phyloP scores from a whole-genome alignment of 2,888 invertebrate species.

The Cephus spinipes region DNA sequence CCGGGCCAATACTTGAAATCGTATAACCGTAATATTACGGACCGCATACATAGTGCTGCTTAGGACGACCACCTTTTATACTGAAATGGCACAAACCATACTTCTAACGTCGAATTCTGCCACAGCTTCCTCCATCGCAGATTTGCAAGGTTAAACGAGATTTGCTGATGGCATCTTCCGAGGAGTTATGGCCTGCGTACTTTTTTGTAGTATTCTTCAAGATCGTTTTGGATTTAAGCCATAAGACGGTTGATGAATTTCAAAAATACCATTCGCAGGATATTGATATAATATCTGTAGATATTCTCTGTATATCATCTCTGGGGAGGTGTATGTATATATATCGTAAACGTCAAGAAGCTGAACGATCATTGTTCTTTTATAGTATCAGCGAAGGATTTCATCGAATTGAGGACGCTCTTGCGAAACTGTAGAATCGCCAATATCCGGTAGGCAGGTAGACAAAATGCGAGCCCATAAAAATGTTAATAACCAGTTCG shows the following conservation, averaged over 20 bases:
- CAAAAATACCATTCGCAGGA: background rate
- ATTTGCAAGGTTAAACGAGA: background rate
- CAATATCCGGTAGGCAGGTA: slow-evolving; percentile 3
- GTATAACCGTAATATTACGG: slow-evolving; percentile 2
- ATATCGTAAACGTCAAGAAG: background rate
- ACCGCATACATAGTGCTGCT: slow-evolving; percentile 5
- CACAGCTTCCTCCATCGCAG: background rate
- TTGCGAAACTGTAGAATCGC: background rate
- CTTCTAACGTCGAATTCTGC: background rate
- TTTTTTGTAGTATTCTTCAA: background rate
- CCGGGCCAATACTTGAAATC: slow-evolving; percentile 5
- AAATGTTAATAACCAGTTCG: slow-evolving; percentile 4
- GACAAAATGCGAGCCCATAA: slow-evolving; percentile 7
- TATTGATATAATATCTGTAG: background rate
- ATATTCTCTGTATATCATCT: background rate
- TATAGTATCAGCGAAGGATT: background rate
- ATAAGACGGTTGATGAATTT: background rate
- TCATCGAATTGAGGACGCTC: background rate
- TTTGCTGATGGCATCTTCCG: background rate
- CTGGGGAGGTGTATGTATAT: background rate
- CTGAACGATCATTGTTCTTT: background rate
- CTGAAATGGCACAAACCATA: background rate
- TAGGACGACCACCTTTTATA: slow-evolving; percentile 3
- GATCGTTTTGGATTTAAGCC: background rate
- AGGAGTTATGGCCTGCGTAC: background rate